Evolutionary conservation across 2,797 vertebrate species (phyloP), one percentile per base, ranked within the genome.

Genomic region (Spinus pinus): DNA sequence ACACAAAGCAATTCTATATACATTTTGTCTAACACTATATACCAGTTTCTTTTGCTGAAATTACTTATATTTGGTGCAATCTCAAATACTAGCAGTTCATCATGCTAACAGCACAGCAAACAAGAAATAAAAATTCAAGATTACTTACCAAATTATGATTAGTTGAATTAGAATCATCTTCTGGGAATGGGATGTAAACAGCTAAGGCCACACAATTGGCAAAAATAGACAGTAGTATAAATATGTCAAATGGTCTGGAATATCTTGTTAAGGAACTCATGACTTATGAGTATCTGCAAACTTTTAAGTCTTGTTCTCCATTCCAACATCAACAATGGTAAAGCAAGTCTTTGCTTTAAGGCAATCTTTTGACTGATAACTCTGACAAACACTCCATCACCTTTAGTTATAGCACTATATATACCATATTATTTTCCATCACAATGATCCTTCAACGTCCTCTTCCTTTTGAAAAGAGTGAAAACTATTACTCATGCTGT

Each of bases 121-220:
- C 9, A 85, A 88, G 73, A 84, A 93, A 94, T 42, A 64, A 81
- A 91, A 94, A 71, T 61, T 70, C 9, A 39, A 51, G 58, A 86
- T 37, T 95, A 99, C 99, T 99, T 98, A 99, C 99, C 99, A 99
- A 98, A 97, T 99, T 99, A 93, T 99, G 99, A 98, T 99, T 99
- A 96, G 98, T 99, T 98, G 99, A 99, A 98, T 99, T 99, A 95
- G 99, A 99, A 98, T 99, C 99, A 97, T 99, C 99, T 98, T 99
- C 98, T 94, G 99, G 99, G 97, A 99, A 99, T 94, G 99, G 99
- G 98, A 99, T 98, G 97, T 99, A 99, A 98, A 99, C 99, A 98
- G 99, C 99, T 99, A 99, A 99, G 99, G 99, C 99, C 99, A 99
- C 99, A 98, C 99, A 99, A 98, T 99, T 99, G 98, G 99, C 99